Conservation (phyloP, 64 coral and sea anemone genomes). For the Porites lutea region DNA sequence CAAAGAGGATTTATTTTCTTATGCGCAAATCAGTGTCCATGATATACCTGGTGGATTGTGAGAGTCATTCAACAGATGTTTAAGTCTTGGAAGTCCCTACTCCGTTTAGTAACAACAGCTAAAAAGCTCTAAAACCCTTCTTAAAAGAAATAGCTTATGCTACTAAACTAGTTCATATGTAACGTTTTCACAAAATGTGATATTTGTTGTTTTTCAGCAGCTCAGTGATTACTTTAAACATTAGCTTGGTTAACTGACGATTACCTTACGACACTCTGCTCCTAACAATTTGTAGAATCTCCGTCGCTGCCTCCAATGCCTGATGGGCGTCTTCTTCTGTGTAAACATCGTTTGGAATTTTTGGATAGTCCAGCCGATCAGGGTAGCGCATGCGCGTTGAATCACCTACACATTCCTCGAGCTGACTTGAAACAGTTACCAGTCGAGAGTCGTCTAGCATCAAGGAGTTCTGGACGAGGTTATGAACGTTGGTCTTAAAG, state of each 20-base stretch:
- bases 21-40: too few relatives aligned
- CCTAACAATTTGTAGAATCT: slow-evolving; percentile 37
- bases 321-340: slow-evolving; percentile 23
- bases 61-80: too few relatives aligned
- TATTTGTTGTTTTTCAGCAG: too few relatives aligned
- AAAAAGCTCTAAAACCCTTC: too few relatives aligned
- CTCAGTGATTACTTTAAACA: too few relatives aligned
- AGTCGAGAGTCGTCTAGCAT: slow-evolving; percentile 45
- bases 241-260: neutral
- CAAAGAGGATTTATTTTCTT: too few relatives aligned
- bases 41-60: too few relatives aligned
- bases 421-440: neutral
- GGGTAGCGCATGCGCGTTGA: slow-evolving; percentile 85
- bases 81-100: too few relatives aligned
- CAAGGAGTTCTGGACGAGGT: slow-evolving; percentile 59
- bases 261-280: slow-evolving; percentile 1
- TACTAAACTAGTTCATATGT: too few relatives aligned
- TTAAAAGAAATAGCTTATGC: too few relatives aligned
- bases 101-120: too few relatives aligned
- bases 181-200: too few relatives aligned
- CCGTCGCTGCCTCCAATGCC: slow-evolving; percentile 35
- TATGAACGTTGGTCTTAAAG: slow-evolving; percentile 63
- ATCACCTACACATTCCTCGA: slow-evolving; percentile 51
- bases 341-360: slow-evolving; percentile 78
- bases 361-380: slow-evolving; percentile 52